Percentiles rank a stretch among this genome's conserved stretches.
Conservation (phyloP, 2,797 vertebrate species). For the Poecilia picta region DNA sequence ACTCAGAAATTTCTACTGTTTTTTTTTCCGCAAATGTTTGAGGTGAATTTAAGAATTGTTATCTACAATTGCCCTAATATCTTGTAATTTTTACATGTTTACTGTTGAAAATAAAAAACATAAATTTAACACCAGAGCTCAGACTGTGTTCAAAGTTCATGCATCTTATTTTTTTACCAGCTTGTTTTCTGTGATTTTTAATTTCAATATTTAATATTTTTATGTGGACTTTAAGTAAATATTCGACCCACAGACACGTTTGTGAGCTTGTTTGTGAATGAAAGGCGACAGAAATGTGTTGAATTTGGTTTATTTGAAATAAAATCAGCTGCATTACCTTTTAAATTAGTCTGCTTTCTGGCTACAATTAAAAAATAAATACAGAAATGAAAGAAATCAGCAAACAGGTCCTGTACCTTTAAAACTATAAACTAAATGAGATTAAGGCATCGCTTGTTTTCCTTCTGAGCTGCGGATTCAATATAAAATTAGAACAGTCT, state of each 20-base stretch:
- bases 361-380: conserved; percentile 36
- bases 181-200: conserved; percentile 32
- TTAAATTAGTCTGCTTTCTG: conserved; percentile 42
- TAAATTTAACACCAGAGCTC: neutral
- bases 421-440: conserved; percentile 34
- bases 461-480: conserved; percentile 27
- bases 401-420: conserved; percentile 41
- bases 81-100: neutral
- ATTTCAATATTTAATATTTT: neutral
- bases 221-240: conserved; percentile 50
- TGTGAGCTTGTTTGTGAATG: neutral
- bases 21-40: neutral
- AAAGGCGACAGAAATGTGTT: conserved; percentile 12
- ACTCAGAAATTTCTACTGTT: neutral
- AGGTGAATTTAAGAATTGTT: too few species aligned
- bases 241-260: neutral
- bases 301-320: conserved; percentile 64
- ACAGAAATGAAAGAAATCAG: conserved; percentile 37
- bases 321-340: conserved; percentile 3
- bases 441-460: conserved; percentile 64
- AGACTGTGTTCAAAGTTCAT: conserved; percentile 4
- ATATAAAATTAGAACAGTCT: conserved; percentile 26
- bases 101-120: neutral
- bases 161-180: conserved; percentile 4
- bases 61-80: too few species aligned